Percentiles rank a stretch among this genome's conserved stretches.
Conservation (phyloP, 2,797 vertebrate genomes). For the Sebastes reedi region DNA sequence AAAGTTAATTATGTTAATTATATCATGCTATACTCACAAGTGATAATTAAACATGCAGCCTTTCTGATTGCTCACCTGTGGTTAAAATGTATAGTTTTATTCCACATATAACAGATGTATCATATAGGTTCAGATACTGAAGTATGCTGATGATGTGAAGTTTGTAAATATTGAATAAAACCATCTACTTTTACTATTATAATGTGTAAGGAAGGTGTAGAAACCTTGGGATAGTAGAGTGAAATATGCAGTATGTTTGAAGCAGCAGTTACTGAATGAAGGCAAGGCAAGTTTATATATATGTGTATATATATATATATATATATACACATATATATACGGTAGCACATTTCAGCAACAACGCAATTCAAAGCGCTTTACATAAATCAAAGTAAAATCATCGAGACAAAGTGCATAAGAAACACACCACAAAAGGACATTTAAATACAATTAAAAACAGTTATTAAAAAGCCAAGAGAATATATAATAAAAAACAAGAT, state of each 20-base stretch:
- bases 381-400: too few relatives aligned
- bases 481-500: too few relatives aligned
- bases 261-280: not conserved
- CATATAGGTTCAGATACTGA: not conserved
- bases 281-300: too few relatives aligned
- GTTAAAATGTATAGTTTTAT: not conserved
- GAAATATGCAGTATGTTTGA: not conserved
- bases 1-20: slow-evolving; percentile 1
- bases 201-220: not conserved
- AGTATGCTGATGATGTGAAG: not conserved
- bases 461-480: too few relatives aligned
- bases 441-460: too few relatives aligned
- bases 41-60: not conserved
- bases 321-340: too few relatives aligned
- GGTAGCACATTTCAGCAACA: too few relatives aligned
- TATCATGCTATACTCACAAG: not conserved
- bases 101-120: not conserved
- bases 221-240: not conserved
- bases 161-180: not conserved
- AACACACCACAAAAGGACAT: too few relatives aligned
- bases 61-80: not conserved
- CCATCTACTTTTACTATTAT: not conserved
- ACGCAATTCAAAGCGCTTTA: too few relatives aligned
- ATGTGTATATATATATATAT: too few relatives aligned
- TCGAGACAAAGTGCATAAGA: too few relatives aligned